phyloP scores from a whole-genome alignment of 2,888 invertebrate genomes.

The Yponomeuta evonymella region DNA sequence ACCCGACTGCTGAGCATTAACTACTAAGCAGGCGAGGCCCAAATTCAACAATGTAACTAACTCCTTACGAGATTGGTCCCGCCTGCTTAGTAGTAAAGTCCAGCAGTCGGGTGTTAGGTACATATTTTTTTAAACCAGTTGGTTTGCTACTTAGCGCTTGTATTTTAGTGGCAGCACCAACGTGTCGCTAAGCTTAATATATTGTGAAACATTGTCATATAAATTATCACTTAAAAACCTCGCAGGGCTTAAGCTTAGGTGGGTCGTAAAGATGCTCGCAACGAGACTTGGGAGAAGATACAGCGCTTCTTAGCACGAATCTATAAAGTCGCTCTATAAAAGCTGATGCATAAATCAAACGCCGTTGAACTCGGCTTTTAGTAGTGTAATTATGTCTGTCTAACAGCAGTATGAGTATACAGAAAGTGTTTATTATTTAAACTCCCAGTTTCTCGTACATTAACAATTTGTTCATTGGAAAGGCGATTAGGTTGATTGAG shows the following conservation, averaged over 20 bases:
- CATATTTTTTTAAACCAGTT: conserved; percentile 30
- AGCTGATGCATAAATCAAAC: conserved; percentile 13
- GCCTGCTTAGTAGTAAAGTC: too few species aligned
- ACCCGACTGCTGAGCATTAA: too few species aligned
- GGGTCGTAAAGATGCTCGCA: conserved; percentile 35
- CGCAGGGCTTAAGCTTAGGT: conserved; percentile 29
- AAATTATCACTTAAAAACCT: conserved; percentile 51
- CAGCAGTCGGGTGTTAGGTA: too few species aligned
- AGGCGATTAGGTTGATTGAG: too few species aligned
- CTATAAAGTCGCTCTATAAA: conserved; percentile 14
- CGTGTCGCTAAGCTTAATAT: conserved; percentile 37
- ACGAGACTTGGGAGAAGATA: background rate
- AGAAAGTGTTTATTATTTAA: background rate
- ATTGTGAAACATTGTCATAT: conserved; percentile 48
- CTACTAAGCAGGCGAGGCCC: too few species aligned
- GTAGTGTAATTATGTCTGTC: background rate
- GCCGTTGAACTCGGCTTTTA: background rate
- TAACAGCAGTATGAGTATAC: background rate
- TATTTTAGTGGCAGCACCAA: conserved; percentile 36
- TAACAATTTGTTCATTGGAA: background rate
- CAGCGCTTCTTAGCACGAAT: conserved; percentile 12
- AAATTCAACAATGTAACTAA: too few species aligned
- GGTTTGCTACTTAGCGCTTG: conserved; percentile 35
- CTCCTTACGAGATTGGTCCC: too few species aligned
- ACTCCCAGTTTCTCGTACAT: background rate